Base-by-base conservation (phyloP, 2,113 vertebrate genomes). In the Dermatemys mawii region DNA sequence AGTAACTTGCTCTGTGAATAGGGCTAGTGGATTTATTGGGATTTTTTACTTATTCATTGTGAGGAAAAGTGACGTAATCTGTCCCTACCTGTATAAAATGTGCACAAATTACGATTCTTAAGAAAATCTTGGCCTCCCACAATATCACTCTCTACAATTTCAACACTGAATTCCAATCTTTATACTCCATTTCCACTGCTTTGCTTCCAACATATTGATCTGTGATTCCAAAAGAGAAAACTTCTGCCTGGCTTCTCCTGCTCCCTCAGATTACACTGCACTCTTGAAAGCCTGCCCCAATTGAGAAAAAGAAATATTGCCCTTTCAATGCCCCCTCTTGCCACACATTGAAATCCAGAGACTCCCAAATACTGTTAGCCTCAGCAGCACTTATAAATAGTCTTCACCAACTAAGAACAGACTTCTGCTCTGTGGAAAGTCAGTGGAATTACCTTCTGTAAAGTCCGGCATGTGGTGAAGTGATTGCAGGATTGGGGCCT, bases 271-370 rank as follows among this genome's bases (percentile, higher is more conserved):
- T 86, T 84, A 70, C 13, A 54, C 0, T 80, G 76, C 83, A 70
- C 67, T 94, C 32, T 55, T 54, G 57, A 90, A 41, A 92, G 14
- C 19, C 35, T 82, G 50, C 82, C 51, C 21, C 11, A 32, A 26
- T 88, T 78, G 57, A 84, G 78, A 95, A 93, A 60, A 27, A 82
- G n/a, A 53, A 88, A 38, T 53, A 81, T 5, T 12, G 9, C 54
- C 80, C 73, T 85, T 81, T 78, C 60, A 53, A 95, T 41, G 32
- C 91, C 94, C 32, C 32, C 4, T 84, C 92, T 88, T 4, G 19
- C 2, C 5, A 48, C 19, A 11, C 13, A 35, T 3, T n/a, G 70
- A 90, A 90, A 88, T 51, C 63, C 6, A 85, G 60, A 70, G 57
- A 35, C 54, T 6, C 4, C 26, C 67, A 81, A 95, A 90, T 3